These are phyloP conservation scores for Anagyrus pseudococci DNA, from an alignment of 2,888 invertebrate species.

Conservation along the genomic window DNA sequence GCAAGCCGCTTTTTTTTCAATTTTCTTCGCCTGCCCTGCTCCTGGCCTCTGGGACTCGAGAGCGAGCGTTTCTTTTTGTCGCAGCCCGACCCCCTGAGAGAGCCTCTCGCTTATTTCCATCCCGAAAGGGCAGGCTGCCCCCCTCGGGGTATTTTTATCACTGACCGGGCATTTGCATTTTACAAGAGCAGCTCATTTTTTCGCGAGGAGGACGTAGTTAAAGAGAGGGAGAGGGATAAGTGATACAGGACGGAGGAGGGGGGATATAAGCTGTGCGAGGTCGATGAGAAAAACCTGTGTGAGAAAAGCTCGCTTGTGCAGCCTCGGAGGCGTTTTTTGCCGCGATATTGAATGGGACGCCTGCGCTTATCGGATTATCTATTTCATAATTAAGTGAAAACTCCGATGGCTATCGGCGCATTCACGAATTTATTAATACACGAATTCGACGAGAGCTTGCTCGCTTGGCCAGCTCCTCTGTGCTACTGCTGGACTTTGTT, in stretches of 20 bases:
- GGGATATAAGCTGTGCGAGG: too few relatives aligned
- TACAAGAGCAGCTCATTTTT: slow-evolving; percentile 33
- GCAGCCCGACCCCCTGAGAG: background rate
- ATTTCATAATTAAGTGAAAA: background rate
- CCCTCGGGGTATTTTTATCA: slow-evolving; percentile 21
- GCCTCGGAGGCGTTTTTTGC: background rate
- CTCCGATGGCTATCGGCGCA: background rate
- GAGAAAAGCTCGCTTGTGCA: background rate
- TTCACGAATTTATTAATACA: background rate
- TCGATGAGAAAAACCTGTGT: slow-evolving; percentile 12
- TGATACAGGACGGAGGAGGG: background rate
- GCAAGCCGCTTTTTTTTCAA: background rate
- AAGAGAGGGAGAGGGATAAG: background rate
- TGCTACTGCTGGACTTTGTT: too few relatives aligned
- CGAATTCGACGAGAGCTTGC: too few relatives aligned
- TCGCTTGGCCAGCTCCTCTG: too few relatives aligned
- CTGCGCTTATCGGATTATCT: background rate
- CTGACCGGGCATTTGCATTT: slow-evolving; percentile 31
- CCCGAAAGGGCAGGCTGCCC: background rate
- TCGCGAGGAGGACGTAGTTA: slow-evolving; percentile 3
- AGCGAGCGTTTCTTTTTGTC: slow-evolving; percentile 5
- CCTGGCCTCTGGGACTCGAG: too few relatives aligned
- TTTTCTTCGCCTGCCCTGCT: background rate
- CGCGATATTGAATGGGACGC: background rate
- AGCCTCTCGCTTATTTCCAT: slow-evolving; percentile 21